Evolutionary conservation across 2,113 vertebrate species (phyloP).

Genomic region (Cephalopterus ornatus): DNA sequence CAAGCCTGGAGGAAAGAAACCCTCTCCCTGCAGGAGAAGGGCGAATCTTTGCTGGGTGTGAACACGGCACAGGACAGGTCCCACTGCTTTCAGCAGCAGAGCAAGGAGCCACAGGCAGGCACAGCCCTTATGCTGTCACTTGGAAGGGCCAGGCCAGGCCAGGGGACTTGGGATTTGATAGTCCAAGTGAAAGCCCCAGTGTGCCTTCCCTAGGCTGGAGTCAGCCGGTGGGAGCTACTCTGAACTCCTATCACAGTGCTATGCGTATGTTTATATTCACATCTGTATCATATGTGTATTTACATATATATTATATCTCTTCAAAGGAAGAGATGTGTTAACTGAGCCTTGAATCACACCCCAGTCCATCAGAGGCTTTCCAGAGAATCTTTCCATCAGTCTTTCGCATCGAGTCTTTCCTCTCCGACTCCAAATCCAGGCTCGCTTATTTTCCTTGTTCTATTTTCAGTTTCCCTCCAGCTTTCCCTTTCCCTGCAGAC

Average conservation of each 20-base stretch:
- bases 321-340: neutral
- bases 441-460: fast-evolving
- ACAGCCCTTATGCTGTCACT: neutral
- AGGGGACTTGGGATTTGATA: neutral
- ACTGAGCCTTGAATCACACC: neutral
- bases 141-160: neutral
- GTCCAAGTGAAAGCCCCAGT: fast-evolving
- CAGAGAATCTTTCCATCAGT: neutral
- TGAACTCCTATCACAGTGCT: neutral
- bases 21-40: neutral
- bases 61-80: fast-evolving
- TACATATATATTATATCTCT: fast-evolving
- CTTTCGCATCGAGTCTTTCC: neutral
- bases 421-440: neutral
- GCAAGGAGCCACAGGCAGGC: neutral
- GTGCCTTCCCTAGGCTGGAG: neutral
- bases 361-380: neutral
- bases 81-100: neutral
- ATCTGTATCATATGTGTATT: fast-evolving
- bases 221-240: neutral
- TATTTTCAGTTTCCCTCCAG: neutral
- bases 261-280: fast-evolving
- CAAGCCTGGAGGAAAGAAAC: neutral
- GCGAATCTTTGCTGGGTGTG: fast-evolving
- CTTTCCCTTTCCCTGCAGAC: neutral